These are phyloP conservation scores for Drosophila maculinotata DNA, from an alignment of 2,888 invertebrate genomes.

Conservation along the genomic window DNA sequence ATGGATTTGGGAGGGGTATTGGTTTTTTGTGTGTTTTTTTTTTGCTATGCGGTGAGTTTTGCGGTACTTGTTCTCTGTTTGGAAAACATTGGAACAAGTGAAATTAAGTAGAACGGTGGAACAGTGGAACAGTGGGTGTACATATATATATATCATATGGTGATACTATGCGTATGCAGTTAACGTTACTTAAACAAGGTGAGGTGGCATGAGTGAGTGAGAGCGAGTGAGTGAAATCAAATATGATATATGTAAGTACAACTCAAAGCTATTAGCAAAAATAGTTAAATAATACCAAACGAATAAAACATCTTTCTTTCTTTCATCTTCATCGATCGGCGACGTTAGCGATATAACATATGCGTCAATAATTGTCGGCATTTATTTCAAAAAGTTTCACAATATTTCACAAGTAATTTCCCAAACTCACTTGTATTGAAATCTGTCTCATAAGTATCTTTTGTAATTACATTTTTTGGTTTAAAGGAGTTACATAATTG, in stretches of 20 bases:
- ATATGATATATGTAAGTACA: constrained; percentile 56
- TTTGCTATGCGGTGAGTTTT: constrained; percentile 8
- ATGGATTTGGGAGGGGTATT: constrained; percentile 15
- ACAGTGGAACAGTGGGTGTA: constrained; percentile 25
- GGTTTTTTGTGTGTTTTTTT: constrained; percentile 11
- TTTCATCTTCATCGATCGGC: constrained; percentile 61
- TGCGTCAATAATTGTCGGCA: constrained; percentile 43
- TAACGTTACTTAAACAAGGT: constrained; percentile 41
- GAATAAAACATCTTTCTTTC: constrained; percentile 69
- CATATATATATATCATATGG: constrained; percentile 27
- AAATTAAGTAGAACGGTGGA: constrained; percentile 10
- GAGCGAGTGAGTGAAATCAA: constrained; percentile 42
- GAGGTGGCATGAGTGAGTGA: constrained; percentile 48
- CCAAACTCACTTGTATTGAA: constrained; percentile 84
- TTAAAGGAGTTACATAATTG: constrained; percentile 51
- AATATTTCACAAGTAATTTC: constrained; percentile 82
- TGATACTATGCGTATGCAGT: constrained; percentile 47
- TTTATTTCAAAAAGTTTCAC: constrained; percentile 34
- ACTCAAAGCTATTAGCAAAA: constrained; percentile 68
- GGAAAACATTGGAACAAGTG: constrained; percentile 1
- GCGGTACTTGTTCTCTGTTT: constrained; percentile 2
- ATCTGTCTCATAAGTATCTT: constrained; percentile 85
- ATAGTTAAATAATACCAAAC: constrained; percentile 65
- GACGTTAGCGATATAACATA: constrained; percentile 46
- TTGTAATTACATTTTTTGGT: constrained; percentile 76